Evolutionary conservation across 37 sponge, comb jelly and placozoan genomes (phyloP).

Genomic region (Aplysina aerophoba): DNA sequence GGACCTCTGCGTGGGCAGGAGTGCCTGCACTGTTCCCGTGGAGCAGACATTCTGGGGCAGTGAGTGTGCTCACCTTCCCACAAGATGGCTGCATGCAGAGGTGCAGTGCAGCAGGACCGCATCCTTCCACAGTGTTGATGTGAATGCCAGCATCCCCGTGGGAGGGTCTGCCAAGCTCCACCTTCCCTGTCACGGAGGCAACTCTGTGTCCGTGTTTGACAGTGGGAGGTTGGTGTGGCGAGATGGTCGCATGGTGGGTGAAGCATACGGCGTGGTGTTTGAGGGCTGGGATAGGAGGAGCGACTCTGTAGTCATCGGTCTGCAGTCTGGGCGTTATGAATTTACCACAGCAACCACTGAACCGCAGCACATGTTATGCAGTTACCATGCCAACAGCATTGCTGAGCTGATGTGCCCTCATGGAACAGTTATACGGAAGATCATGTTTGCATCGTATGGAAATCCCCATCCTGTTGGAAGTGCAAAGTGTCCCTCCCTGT

Average conservation of each 20-base stretch:
- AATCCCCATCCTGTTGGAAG: neutral
- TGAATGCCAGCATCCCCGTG: conserved; percentile 23
- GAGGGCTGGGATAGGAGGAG: conserved; percentile 3
- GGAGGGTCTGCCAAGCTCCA: conserved; percentile 34
- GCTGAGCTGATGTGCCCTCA: neutral
- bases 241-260: neutral
- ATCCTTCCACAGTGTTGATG: conserved; percentile 13
- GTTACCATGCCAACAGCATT: neutral
- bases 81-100: conserved; percentile 22
- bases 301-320: neutral
- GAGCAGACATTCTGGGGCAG: neutral
- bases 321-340: conserved; percentile 8
- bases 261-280: neutral
- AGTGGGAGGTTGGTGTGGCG: conserved; percentile 11
- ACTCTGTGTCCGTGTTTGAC: conserved; percentile 23
- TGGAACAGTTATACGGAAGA: conserved; percentile 1
- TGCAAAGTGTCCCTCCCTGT: neutral
- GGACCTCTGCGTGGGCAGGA: conserved; percentile 6
- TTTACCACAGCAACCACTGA: conserved; percentile 7
- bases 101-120: neutral
- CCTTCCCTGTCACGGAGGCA: conserved; percentile 13
- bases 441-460: conserved; percentile 22
- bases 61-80: neutral
- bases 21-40: neutral
- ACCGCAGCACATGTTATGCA: neutral